Evolutionary conservation across 92 coral and sea anemone species (phyloP).

Genomic region (Heteractis magnifica): DNA sequence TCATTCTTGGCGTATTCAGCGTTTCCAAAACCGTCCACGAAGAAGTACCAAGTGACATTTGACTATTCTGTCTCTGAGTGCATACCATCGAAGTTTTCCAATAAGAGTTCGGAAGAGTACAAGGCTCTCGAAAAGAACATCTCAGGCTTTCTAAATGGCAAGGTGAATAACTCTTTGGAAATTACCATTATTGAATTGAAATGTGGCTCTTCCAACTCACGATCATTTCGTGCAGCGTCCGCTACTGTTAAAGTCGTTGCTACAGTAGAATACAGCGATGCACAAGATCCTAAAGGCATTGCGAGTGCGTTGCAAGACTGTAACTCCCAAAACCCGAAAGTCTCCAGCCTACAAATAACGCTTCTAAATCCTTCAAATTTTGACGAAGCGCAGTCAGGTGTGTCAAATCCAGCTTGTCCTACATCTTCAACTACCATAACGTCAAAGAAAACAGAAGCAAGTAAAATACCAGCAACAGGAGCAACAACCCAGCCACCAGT

Average conservation of each 20-base stretch:
- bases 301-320: conserved; percentile 14
- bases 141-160: background rate
- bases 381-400: background rate
- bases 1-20: conserved; percentile 12
- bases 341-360: conserved; percentile 9
- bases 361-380: conserved; percentile 25
- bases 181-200: background rate
- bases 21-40: conserved; percentile 6
- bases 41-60: conserved; percentile 15
- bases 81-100: background rate
- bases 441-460: conserved; percentile 5
- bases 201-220: conserved; percentile 2
- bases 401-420: conserved; percentile 3
- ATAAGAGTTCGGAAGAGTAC: conserved; percentile 10
- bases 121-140: background rate
- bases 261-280: background rate
- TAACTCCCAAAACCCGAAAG: background rate
- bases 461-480: conserved; percentile 8
- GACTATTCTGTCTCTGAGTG: conserved; percentile 13
- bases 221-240: background rate
- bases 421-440: conserved; percentile 21
- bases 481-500: conserved; percentile 33
- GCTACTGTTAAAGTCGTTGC: conserved; percentile 3
- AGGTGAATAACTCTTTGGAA: background rate
- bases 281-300: background rate